A percentile compares a stretch with the other conserved stretches of the same genome.
phyloP scores from a whole-genome alignment of 2,888 invertebrate genomes.

The Elmis aenea region DNA sequence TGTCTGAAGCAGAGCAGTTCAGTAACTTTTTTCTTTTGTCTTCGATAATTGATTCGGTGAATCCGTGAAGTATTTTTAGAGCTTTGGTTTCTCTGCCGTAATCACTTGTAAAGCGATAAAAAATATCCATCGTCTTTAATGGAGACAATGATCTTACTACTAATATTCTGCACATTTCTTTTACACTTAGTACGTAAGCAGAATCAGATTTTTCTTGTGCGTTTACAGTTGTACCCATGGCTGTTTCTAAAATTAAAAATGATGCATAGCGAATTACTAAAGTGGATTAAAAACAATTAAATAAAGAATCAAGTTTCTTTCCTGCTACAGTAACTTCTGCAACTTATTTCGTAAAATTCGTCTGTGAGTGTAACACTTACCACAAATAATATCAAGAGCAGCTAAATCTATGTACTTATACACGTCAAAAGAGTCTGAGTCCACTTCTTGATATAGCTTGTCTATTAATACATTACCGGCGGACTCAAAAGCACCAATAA shows the following conservation, averaged over 20 bases:
- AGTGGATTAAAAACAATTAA: not conserved
- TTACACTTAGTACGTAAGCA: constrained; percentile 68
- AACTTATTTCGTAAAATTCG: too few relatives aligned
- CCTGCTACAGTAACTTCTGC: too few relatives aligned
- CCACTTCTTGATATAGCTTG: constrained; percentile 46
- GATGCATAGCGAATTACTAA: too few relatives aligned
- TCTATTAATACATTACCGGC: constrained; percentile 55
- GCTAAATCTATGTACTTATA: constrained; percentile 58
- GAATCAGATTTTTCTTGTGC: constrained; percentile 66
- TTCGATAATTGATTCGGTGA: constrained; percentile 53
- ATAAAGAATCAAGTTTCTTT: too few relatives aligned
- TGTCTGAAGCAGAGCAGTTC: too few relatives aligned
- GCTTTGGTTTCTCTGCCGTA: constrained; percentile 55
- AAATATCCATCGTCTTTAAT: constrained; percentile 48
- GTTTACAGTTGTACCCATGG: constrained; percentile 74
- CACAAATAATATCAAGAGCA: constrained; percentile 59
- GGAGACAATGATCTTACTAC: constrained; percentile 37
- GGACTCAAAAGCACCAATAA: constrained; percentile 63
- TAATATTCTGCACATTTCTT: constrained; percentile 45
- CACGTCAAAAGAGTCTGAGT: constrained; percentile 52
- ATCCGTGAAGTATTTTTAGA: constrained; percentile 49
- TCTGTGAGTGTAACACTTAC: too few relatives aligned
- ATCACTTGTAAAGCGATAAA: constrained; percentile 53
- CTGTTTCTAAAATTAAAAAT: constrained; percentile 57
- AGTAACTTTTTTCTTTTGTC: constrained; percentile 43